Percentiles rank a stretch among this genome's conserved stretches.
These are phyloP conservation scores for Adoxophyes honmai DNA, from an alignment of 1,140 invertebrate species.

Conservation along the genomic window DNA sequence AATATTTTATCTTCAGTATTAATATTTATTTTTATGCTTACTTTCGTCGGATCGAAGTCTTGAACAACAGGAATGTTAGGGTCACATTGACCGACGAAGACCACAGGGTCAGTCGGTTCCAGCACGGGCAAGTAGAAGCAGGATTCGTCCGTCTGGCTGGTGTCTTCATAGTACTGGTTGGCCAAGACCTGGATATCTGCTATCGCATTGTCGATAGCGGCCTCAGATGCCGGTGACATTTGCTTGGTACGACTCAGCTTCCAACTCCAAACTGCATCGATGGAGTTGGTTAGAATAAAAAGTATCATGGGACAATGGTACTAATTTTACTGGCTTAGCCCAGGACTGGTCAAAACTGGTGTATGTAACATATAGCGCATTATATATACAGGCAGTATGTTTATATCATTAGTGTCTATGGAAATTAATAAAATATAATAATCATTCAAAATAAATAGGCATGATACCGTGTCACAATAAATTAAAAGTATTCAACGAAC, in stretches of 20 bases:
- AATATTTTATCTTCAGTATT: no score
- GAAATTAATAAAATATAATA: no score
- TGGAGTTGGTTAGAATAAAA: no score
- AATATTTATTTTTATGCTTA: no score
- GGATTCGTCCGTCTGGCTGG: slow-evolving; percentile 31
- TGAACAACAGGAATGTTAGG: slow-evolving; percentile 32
- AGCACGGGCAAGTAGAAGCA: slow-evolving; percentile 48
- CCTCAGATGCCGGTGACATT: slow-evolving; percentile 23
- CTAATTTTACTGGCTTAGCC: no score
- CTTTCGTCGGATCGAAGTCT: slow-evolving; percentile 35
- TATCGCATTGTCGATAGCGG: slow-evolving; percentile 33
- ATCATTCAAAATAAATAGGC: no score
- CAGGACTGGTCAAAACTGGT: no score
- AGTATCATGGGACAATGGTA: no score
- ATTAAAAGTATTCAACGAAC: neutral
- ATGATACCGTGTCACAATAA: no score
- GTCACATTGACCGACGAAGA: slow-evolving; percentile 46
- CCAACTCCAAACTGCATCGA: slow-evolving; percentile 59
- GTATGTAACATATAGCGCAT: no score
- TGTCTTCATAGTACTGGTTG: slow-evolving; percentile 39
- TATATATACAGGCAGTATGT: no score
- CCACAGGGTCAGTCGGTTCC: slow-evolving; percentile 26
- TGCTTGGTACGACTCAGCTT: slow-evolving; percentile 47
- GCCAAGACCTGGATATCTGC: slow-evolving; percentile 34
- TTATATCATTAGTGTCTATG: no score